Base-by-base conservation (phyloP, 1,140 invertebrate genomes). In the Phortica variegata region DNA sequence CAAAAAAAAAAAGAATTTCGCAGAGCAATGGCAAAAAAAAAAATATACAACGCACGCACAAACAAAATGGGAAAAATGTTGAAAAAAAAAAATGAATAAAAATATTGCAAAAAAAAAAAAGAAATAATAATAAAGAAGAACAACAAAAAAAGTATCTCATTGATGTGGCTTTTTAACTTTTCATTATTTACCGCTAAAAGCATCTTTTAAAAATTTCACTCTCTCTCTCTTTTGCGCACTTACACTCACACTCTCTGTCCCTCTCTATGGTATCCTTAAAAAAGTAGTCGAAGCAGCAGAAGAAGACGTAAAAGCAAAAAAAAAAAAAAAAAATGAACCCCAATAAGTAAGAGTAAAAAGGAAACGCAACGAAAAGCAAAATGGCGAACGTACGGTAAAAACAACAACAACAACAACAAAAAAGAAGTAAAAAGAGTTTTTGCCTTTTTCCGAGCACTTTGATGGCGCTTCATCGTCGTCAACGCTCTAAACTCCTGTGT, bases 161-260 rank as follows among this genome's bases (percentile, higher is more conserved):
- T 74, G 71, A 74, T 74, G 71, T 73, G 71, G 71, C 65, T 66
- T 74, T 74, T 74, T 72, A 74, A 74, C 71, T 74, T 74, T 74
- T 74, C 71, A 74, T 74, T 73, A 74, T 74, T 71, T 72, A 74
- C 71, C 71, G 71, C 71, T 74, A 74, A 74, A 74, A 74, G 71
- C 71, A 68, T 71, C 70, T 73, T 73, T 73, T 66, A 73, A 72
- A 73, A 65, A 61, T 73, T 70, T 60, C 54, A 61, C 19, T 47
- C 26, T 7, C 26, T 7, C 6, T 29, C 12, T 7, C 26, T 29
- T 12, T 7, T 7, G 26, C 26, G 6, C 26, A 29, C 49, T 47
- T 41, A 48, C 54, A 60, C 33, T n/a, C 33, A 54, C 55, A 63
- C n/a, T n/a, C n/a, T n/a, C n/a, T n/a, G n/a, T n/a, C n/a, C n/a